Base-by-base conservation (phyloP, 1,140 invertebrate species). In the Drosophila funebris region DNA sequence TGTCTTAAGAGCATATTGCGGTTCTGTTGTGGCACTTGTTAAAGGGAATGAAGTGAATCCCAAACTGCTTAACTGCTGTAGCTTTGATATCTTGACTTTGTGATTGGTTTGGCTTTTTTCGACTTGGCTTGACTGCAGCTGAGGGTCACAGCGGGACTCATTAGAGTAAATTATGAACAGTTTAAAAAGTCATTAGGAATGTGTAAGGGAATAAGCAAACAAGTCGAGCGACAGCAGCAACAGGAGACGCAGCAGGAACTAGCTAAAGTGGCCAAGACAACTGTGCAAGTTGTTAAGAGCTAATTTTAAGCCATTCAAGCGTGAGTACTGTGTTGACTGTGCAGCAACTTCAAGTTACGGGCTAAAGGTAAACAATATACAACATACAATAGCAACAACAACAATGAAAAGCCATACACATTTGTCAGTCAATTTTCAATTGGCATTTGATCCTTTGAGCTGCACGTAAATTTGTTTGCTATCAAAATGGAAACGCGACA, bases 351-450 rank as follows among this genome's bases (percentile, higher is more conserved):
- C 0, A 7, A 11, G 44, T n/a, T 24, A n/a, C 22, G 11, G 20
- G 5, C 4, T 7, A 11, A 39, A 43, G 16, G 33, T 20, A 33
- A 60, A 31, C 5, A 31, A 29, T 4, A 39, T 24, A 48, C 4
- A 27, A n/a, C 11, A 46, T n/a, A 46, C 33, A 36, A 27, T 11
- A 22, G 4, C 43, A 24, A 24, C 18, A 29, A 57, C 60, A 53
- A 56, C 50, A 71, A 66, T 68, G 22, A 31, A 24, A 67, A 37
- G n/a, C 8, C 57, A 61, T 69, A 87, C 44, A 87, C 62, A 85
- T 87, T 88, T 88, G 83, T 88, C 82, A 88, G 83, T 88, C 78
- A 78, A 88, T 82, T 69, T 72, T 72, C 70, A 76, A 82, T 76
- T 66, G 67, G 14, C 63, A 67, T 75, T 78, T 76, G 78, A 88